Percentiles rank a stretch among this genome's conserved stretches.
phyloP scores from a whole-genome alignment of 1,140 invertebrate genomes.

The Drosophila santomea region DNA sequence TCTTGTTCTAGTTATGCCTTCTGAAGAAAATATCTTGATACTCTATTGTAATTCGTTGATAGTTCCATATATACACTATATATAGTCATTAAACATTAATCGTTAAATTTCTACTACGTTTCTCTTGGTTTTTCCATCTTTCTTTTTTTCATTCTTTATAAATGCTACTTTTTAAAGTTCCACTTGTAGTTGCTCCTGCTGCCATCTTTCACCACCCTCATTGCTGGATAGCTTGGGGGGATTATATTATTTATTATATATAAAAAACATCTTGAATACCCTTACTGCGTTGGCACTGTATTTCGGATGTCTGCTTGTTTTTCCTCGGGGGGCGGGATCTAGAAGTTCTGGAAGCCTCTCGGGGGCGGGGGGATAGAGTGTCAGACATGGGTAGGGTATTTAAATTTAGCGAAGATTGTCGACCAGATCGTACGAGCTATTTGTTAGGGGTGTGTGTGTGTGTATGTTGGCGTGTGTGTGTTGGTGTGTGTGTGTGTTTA shows the following conservation, averaged over 20 bases:
- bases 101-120: slow-evolving; percentile 50
- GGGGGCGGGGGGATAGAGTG: slow-evolving; percentile 18
- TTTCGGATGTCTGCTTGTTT: slow-evolving; percentile 4
- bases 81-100: slow-evolving; percentile 47
- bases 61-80: slow-evolving; percentile 68
- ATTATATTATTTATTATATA: slow-evolving; percentile 4
- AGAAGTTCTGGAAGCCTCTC: slow-evolving; percentile 24
- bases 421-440: slow-evolving; percentile 34
- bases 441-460: slow-evolving; percentile 6
- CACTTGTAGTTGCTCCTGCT: slow-evolving; percentile 28
- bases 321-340: slow-evolving; percentile 3
- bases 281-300: slow-evolving; percentile 43
- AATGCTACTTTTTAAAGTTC: slow-evolving; percentile 75
- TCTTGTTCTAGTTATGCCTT: slow-evolving; percentile 28
- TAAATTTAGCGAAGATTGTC: slow-evolving; percentile 18
- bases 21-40: slow-evolving; percentile 40
- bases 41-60: slow-evolving; percentile 80
- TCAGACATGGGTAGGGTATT: background rate
- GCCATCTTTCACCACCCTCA: slow-evolving; percentile 11
- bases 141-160: slow-evolving; percentile 44
- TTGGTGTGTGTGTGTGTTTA: slow-evolving; percentile 45
- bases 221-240: slow-evolving; percentile 13
- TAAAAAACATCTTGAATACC: slow-evolving; percentile 38
- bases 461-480: too few relatives aligned
- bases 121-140: slow-evolving; percentile 1